phyloP scores from a whole-genome alignment of 2,888 invertebrate genomes.

The Sphaeridia pumilis region DNA sequence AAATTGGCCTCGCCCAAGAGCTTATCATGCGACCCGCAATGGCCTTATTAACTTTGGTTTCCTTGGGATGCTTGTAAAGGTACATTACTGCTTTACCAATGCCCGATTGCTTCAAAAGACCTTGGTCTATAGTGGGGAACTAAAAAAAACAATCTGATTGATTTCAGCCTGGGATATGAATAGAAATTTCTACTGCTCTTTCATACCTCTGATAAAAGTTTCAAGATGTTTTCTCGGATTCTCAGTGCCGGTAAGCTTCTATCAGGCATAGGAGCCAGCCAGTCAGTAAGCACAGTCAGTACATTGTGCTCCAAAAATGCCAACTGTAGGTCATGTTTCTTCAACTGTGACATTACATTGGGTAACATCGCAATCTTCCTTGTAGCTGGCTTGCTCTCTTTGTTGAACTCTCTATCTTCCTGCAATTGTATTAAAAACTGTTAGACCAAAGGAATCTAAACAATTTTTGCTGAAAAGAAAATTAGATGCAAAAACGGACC shows the following conservation, averaged over 20 bases:
- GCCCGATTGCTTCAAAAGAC: conserved; percentile 84
- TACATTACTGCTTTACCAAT: conserved; percentile 99
- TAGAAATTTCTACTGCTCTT: too few relatives aligned
- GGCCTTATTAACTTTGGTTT: conserved; percentile 83
- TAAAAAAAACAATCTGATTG: too few relatives aligned
- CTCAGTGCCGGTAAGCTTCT: conserved; percentile 87
- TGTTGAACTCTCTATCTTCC: conserved; percentile 82
- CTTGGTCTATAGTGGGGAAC: conserved; percentile 81
- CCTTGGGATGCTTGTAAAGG: conserved; percentile 95
- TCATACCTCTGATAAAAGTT: conserved; percentile 62
- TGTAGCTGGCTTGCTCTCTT: conserved; percentile 71
- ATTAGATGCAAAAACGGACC: too few relatives aligned
- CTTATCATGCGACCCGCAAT: conserved; percentile 84
- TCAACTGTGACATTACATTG: conserved; percentile 77
- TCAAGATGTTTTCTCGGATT: conserved; percentile 77
- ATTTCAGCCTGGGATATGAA: too few relatives aligned
- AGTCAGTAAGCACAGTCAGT: conserved; percentile 80
- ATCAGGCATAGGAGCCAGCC: conserved; percentile 97
- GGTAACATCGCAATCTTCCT: conserved; percentile 85
- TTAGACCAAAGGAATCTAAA: too few relatives aligned
- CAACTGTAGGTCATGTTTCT: conserved; percentile 87
- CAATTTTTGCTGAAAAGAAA: too few relatives aligned
- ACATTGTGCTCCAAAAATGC: conserved; percentile 95
- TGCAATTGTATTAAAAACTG: too few relatives aligned
- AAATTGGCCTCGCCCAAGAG: conserved; percentile 96